Base-by-base conservation (phyloP, 1,140 invertebrate species). In the Drosophila orosa region DNA sequence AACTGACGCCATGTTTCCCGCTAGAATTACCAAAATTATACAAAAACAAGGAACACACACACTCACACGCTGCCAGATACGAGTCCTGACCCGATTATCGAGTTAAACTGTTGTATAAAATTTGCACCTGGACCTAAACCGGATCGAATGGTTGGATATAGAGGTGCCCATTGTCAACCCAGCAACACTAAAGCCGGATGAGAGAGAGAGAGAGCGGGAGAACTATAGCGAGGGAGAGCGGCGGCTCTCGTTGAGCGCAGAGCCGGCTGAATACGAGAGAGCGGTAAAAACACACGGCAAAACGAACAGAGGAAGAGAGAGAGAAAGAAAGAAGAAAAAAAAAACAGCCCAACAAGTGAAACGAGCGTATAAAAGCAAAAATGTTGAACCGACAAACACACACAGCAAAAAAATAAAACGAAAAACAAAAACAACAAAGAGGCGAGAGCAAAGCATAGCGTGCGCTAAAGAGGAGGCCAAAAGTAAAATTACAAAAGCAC, bases 61-160 rank as follows among this genome's bases (percentile, higher is more conserved):
- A 65, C 76, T 68, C 62, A 71, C 61, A 68, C 57, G 69, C 59
- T 69, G 37, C 25, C 60, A 75, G 56, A 68, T 60, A 66, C 80
- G 68, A 89, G 78, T 81, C 72, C 84, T 87, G 83, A 87, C 83
- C 83, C 83, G 83, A 87, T 87, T 87, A 87, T 87, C 79, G 84
- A 89, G 83, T 80, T 87, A 83, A 87, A 80, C 67, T 79, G 76
- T 77, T 83, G 76, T 87, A 87, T 89, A 89, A 87, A 87, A 83
- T 87, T 87, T 89, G 83, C 83, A 87, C 83, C 83, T 87, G 83
- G 83, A 89, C 83, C 83, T 87, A 89, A 89, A 87, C 83, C 83
- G 84, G 83, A 87, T 68, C 65, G 61, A 68, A 68, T 68, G 65
- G 65, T 50, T 42, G 65, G 65, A 68, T 52, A 66, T 80, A 89